Percentiles rank a stretch among this genome's conserved stretches.
Evolutionary conservation across 1,140 invertebrate genomes (phyloP).

Genomic region (Camponotus floridanus): DNA sequence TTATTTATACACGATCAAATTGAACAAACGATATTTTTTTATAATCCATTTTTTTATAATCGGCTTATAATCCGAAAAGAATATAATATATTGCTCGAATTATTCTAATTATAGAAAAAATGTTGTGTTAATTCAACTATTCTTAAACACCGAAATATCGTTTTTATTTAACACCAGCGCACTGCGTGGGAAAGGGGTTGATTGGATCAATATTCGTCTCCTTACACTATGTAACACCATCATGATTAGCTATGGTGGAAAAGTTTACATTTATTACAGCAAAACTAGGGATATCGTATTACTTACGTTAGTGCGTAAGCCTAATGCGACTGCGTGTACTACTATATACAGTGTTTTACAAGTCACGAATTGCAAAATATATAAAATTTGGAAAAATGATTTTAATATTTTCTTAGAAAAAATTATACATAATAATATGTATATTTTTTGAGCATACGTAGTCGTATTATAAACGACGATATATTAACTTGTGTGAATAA

Average conservation of each 20-base stretch:
- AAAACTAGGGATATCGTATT: conserved; percentile 33
- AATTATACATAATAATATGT: background rate
- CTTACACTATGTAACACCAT: conserved; percentile 1
- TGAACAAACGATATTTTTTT: background rate
- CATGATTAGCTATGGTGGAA: conserved; percentile 47
- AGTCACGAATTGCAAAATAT: background rate
- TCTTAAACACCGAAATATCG: conserved; percentile 8
- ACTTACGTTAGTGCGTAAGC: conserved; percentile 23
- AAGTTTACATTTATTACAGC: conserved; percentile 22
- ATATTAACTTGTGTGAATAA: too few relatives aligned
- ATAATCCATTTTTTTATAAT: too few relatives aligned
- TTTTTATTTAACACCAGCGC: background rate
- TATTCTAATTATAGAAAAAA: background rate
- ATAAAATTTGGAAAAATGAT: background rate
- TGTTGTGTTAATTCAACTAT: background rate
- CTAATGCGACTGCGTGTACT: conserved; percentile 51
- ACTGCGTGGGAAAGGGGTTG: conserved; percentile 11
- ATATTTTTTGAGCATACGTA: background rate
- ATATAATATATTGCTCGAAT: background rate
- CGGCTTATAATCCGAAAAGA: background rate
- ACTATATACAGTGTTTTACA: conserved; percentile 19
- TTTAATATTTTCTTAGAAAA: background rate
- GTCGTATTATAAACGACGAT: background rate
- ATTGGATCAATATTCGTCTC: conserved; percentile 53
- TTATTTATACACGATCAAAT: background rate